These are phyloP conservation scores for Synanthedon formicaeformis DNA, from an alignment of 2,888 invertebrate genomes.

Conservation along the genomic window DNA sequence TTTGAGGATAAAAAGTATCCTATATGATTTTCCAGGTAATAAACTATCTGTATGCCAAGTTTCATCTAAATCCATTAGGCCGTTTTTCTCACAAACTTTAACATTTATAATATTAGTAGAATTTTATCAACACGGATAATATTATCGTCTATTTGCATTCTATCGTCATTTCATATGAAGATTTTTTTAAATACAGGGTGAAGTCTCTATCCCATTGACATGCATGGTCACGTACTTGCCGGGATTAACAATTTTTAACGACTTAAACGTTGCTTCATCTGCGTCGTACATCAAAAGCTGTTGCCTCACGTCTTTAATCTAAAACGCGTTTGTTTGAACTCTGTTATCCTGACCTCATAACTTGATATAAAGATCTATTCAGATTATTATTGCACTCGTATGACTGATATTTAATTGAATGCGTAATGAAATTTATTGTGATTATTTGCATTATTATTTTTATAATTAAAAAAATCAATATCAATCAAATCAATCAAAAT, in stretches of 20 bases:
- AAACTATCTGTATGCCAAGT: no score
- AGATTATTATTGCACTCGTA: not conserved
- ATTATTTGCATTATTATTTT: no score
- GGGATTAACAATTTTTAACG: not conserved
- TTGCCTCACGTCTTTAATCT: conserved; percentile 9
- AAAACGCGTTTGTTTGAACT: conserved; percentile 2
- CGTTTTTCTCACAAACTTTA: no score
- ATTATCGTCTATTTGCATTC: not conserved
- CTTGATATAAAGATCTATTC: not conserved
- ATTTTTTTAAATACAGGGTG: not conserved
- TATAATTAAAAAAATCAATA: no score
- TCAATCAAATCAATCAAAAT: no score
- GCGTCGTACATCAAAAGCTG: conserved; percentile 19
- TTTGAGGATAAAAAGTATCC: no score
- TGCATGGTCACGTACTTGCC: not conserved
- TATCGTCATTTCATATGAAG: not conserved
- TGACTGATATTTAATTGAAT: no score
- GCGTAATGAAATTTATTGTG: no score
- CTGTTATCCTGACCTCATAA: conserved; percentile 1
- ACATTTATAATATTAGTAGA: no score
- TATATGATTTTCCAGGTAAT: no score
- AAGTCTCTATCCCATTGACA: not conserved
- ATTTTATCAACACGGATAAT: no score
- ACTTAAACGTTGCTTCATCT: conserved; percentile 22
- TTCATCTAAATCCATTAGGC: no score